These are phyloP conservation scores for Danio tinwini DNA, from an alignment of 2,797 vertebrate species.

Conservation along the genomic window DNA sequence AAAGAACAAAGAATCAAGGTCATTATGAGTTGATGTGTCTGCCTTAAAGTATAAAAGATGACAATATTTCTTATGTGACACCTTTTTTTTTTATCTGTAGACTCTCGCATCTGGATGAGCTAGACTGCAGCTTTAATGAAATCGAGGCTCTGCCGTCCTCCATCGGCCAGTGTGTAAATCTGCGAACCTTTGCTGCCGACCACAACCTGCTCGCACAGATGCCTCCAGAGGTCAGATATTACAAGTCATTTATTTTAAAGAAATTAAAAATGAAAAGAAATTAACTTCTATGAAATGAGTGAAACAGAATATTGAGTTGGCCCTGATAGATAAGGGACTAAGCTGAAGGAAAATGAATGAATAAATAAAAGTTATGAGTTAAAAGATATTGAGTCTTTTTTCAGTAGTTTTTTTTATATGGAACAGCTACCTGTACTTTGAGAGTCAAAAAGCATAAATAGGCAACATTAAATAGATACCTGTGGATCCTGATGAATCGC, in stretches of 20 bases:
- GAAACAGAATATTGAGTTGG: not conserved
- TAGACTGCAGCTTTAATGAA: constrained; percentile 98
- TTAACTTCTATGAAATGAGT: not conserved
- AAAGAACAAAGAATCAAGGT: not conserved
- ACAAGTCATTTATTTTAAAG: too few species aligned
- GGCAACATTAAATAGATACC: too few species aligned
- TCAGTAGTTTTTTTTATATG: too few species aligned
- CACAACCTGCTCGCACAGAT: constrained; percentile 94
- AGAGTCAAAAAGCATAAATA: too few species aligned
- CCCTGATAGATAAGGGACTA: too few species aligned
- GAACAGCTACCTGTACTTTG: too few species aligned
- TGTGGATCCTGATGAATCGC: too few species aligned
- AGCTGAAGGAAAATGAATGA: too few species aligned
- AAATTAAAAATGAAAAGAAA: not conserved
- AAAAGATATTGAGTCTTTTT: too few species aligned
- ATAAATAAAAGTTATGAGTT: too few species aligned
- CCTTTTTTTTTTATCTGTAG: constrained; percentile 66
- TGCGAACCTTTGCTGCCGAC: constrained; percentile 96
- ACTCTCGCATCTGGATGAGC: constrained; percentile 87
- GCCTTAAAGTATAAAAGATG: not conserved
- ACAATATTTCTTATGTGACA: not conserved
- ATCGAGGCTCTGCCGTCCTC: constrained; percentile 91
- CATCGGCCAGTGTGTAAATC: constrained; percentile 86
- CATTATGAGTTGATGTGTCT: too few species aligned
- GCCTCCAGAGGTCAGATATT: constrained; percentile 86